These are phyloP conservation scores for Drosophila azteca DNA, from an alignment of 1,140 invertebrate genomes.

Conservation along the genomic window DNA sequence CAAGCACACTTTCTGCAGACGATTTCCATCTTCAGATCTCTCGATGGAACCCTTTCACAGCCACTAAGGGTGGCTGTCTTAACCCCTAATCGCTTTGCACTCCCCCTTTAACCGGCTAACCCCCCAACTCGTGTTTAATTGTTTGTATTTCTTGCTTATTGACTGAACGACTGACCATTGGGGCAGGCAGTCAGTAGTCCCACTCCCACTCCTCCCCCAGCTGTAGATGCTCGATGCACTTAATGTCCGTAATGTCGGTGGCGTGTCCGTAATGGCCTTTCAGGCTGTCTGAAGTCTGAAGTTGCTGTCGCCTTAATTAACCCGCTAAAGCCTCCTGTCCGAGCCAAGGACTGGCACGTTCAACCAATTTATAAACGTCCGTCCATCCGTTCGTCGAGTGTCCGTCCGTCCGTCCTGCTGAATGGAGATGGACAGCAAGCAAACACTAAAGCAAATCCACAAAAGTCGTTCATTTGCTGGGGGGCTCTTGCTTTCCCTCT, in stretches of 20 bases:
- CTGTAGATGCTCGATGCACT: conserved; percentile 55
- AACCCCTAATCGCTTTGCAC: not conserved
- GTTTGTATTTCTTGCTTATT: conserved; percentile 76
- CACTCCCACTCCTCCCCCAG: too few relatives aligned
- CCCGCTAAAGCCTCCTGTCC: conserved; percentile 54
- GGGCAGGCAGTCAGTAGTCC: conserved; percentile 14
- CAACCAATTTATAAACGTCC: conserved; percentile 56
- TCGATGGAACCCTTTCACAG: too few relatives aligned
- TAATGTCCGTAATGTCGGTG: conserved; percentile 48
- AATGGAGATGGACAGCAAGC: conserved; percentile 7
- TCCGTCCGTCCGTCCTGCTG: too few relatives aligned
- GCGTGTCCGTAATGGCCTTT: conserved; percentile 70
- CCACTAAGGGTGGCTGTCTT: not conserved
- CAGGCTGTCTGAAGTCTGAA: conserved; percentile 31
- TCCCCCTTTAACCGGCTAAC: conserved; percentile 16
- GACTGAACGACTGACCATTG: conserved; percentile 36
- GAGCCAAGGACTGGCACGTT: conserved; percentile 31
- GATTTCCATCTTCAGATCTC: too few relatives aligned
- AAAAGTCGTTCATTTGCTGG: conserved; percentile 63
- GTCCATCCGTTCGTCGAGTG: not conserved
- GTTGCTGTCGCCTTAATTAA: conserved; percentile 60
- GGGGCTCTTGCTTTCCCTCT: conserved; percentile 44
- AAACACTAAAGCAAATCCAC: conserved; percentile 54
- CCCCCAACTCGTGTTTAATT: conserved; percentile 63
- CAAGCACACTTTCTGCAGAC: too few relatives aligned